Base-by-base conservation (phyloP, 2,888 invertebrate genomes). In the Graphium colonna region DNA sequence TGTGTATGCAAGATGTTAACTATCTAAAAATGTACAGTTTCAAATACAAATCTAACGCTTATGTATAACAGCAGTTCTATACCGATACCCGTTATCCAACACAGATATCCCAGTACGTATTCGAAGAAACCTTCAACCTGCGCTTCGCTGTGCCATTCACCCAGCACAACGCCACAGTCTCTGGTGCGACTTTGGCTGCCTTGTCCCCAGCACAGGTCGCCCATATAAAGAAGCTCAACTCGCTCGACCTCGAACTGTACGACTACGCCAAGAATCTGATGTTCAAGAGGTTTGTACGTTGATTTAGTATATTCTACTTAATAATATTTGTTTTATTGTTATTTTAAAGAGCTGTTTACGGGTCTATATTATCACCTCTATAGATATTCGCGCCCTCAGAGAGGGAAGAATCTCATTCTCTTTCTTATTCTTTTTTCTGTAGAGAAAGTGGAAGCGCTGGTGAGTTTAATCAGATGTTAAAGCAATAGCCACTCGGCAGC, bases 71-170 rank as follows among this genome's bases (percentile, higher is more conserved):
- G 5, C 8, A 4, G 28, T 28, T 28, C 28, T 28, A 28, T 7
- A 28, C 5, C 28, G 8, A n/a, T n/a, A n/a, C n/a, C n/a, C 38
- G 9, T 15, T 52, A 40, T 50, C 54, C 48, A 51, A 44, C 63
- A 56, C 81, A 94, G 94, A 93, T 94, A 73, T 95, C 96, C 21
- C 97, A 97, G 79, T 97, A 97, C 81, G 94, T 98, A 64, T 98
- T 98, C 78, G 98, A 98, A 76, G 96, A 96, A 83, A 97, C 96
- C 12, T 98, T 98, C 77, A 96, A 96, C 79, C 91, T 98, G 71
- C 92, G 96, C 58, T 97, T 97, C 80, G 95, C 95, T 57, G 94
- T 96, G 68, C 95, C 96, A 48, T 97, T 98, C 80, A 95, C 95
- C 68, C 98, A 98, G 81, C 96, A 97, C 82, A 97, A 98, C 83